These are phyloP conservation scores for Hozukius guyotensis DNA, from an alignment of 2,797 vertebrate species.

Conservation along the genomic window DNA sequence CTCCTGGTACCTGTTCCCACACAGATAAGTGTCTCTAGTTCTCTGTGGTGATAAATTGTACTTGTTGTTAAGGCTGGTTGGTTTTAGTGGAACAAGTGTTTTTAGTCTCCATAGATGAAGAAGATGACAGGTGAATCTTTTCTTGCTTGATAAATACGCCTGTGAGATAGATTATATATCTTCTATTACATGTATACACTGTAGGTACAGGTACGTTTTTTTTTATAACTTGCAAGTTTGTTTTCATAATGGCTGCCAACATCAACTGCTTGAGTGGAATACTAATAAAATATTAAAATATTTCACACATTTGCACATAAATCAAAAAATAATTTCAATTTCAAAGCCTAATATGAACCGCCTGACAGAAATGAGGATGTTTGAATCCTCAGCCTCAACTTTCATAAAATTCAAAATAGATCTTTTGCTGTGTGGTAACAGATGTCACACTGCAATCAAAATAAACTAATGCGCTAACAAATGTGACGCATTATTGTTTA, in stretches of 20 bases:
- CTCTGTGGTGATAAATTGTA: slow-evolving; percentile 1
- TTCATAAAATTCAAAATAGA: not conserved
- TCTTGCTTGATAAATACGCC: not conserved
- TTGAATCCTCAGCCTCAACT: not conserved
- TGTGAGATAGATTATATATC: not conserved
- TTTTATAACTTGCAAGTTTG: not conserved
- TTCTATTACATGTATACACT: not conserved
- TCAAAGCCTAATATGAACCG: not conserved
- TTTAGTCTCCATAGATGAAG: not conserved
- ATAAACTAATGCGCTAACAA: not conserved
- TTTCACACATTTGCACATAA: not conserved
- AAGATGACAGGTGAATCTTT: not conserved
- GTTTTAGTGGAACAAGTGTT: slow-evolving; percentile 2
- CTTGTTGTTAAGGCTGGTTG: not conserved
- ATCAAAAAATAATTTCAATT: not conserved
- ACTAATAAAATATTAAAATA: not conserved
- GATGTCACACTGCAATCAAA: slow-evolving; percentile 12
- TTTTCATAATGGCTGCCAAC: not conserved
- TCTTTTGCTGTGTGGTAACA: not conserved
- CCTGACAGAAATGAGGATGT: not conserved
- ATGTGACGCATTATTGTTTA: not conserved
- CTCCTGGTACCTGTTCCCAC: not conserved
- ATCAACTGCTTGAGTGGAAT: not conserved
- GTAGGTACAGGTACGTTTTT: not conserved
- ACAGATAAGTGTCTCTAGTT: not conserved